Conservation (phyloP, 2,797 vertebrate species). For the Alauda arvensis region DNA sequence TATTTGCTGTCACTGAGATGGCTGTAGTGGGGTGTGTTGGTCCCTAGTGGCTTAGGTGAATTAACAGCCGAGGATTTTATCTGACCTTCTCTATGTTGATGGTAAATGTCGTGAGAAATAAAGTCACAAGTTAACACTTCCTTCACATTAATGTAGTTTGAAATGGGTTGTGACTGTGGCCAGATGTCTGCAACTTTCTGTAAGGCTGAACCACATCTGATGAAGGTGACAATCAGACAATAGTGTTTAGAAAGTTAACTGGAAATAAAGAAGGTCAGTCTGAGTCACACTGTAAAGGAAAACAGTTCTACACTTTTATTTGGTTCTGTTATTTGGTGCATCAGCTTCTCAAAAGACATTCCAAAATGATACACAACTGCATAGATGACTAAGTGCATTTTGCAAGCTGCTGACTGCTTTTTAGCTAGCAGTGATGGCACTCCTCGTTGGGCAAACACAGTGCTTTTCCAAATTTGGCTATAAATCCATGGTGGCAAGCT, state of each 20-base stretch:
- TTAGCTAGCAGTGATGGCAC: background rate
- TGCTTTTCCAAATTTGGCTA: background rate
- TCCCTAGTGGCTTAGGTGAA: background rate
- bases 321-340: conserved; percentile 43
- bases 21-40: background rate
- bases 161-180: conserved; percentile 50
- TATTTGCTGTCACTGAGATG: background rate
- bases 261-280: conserved; percentile 45
- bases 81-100: conserved; percentile 25
- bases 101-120: conserved; percentile 21
- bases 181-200: conserved; percentile 62
- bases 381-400: background rate
- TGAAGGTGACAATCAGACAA: conserved; percentile 46
- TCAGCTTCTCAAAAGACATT: conserved; percentile 46
- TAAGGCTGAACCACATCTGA: conserved; percentile 55
- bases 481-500: background rate
- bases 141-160: conserved; percentile 21
- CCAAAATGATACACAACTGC: conserved; percentile 11
- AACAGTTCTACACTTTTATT: conserved; percentile 40
- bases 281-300: conserved; percentile 62
- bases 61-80: background rate
- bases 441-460: background rate
- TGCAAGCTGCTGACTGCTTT: background rate
- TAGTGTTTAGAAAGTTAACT: conserved; percentile 48
- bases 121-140: conserved; percentile 26